Evolutionary conservation across 2,888 invertebrate species (phyloP).

Genomic region (Ferdinandea cuprea): DNA sequence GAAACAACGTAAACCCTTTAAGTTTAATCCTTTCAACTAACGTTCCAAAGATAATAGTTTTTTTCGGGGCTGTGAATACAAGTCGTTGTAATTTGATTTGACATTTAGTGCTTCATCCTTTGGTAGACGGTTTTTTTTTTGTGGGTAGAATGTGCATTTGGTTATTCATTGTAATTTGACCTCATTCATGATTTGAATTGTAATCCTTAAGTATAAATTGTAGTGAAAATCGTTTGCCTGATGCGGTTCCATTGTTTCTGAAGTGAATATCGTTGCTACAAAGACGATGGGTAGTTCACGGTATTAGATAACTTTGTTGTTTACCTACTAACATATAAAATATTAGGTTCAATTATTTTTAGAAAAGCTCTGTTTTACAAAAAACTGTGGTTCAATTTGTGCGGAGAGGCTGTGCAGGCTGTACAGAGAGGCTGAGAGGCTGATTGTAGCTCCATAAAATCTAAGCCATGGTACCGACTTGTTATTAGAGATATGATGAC

Average conservation of each 20-base stretch:
- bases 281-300: no score
- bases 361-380: no score
- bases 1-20: slow-evolving; percentile 41
- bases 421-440: no score
- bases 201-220: slow-evolving; percentile 13
- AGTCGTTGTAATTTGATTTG: slow-evolving; percentile 70
- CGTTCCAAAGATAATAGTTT: slow-evolving; percentile 48
- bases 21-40: slow-evolving; percentile 63
- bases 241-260: slow-evolving; percentile 50
- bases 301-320: no score
- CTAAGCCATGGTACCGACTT: no score
- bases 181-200: slow-evolving; percentile 40
- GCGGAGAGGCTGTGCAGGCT: no score
- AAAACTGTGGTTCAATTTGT: no score
- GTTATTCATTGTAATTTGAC: slow-evolving; percentile 69
- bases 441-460: no score
- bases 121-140: neutral
- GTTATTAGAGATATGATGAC: no score
- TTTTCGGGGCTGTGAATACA: slow-evolving; percentile 37
- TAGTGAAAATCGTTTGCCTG: slow-evolving; percentile 31
- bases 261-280: no score
- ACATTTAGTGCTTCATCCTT: slow-evolving; percentile 62
- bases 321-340: no score
- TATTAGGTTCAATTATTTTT: no score
- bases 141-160: slow-evolving; percentile 52